Evolutionary conservation across 1,140 invertebrate genomes (phyloP), one percentile per base, ranked within the genome.

Genomic region (Colletes latitarsis): DNA sequence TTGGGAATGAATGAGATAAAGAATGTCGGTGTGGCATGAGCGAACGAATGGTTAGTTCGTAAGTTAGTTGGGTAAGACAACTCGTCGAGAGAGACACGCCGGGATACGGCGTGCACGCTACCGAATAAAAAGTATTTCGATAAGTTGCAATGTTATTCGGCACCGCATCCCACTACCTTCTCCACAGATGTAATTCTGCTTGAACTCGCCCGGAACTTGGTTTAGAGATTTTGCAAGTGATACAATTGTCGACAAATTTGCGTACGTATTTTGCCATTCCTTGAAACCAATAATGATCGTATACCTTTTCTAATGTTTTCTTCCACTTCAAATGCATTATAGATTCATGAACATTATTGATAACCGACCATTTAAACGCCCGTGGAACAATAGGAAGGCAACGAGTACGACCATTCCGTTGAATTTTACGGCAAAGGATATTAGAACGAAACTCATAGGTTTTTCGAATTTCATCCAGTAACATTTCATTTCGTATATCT

Each of bases 301-400:
- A 73, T 1, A n/a, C 5, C 68, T 89, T 85, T 17, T 84, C 73
- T 49, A 89, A 66, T 4, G 87, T 90, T 63, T 89, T 90, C 43
- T 89, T 82, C 66, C 84, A 81, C 1, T 86, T 85, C 46, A 88
- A n/a, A n/a, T 86, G 84, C 89, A 89, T 6, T 71, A 41, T 8
- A 81, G 62, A 66, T n/a, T 90, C 88, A 70, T 92, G 92, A 9
- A 89, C 75, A 67, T 86, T 81, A 49, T 91, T 89, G 64, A 93
- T 88, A 9, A 92, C 69, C 1, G 88, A 88, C 85, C 88, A 90
- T 68, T 70, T 72, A 21, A 90, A 88, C 1, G 84, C 55, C 30
- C 85, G 77, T 0, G 91, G 89, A 15, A 92, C 68, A 46, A 91
- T 87, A 12, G 90, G 88, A 64, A 91, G 70, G 72, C 88, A 89